Conservation (phyloP, 2,113 vertebrate species). For the Hystrix brachyura region DNA sequence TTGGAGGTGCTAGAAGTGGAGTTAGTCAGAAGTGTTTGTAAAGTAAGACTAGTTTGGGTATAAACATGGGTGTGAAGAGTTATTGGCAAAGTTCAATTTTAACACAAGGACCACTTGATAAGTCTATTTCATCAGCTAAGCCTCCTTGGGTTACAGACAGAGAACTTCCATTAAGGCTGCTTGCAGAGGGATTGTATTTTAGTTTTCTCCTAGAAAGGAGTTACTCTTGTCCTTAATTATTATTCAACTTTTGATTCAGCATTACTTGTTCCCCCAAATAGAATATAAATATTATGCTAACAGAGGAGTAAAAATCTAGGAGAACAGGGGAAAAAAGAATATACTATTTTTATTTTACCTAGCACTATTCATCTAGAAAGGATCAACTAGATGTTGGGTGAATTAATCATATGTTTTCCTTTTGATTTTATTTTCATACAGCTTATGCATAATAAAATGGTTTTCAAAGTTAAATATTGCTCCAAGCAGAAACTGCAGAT, state of each 20-base stretch:
- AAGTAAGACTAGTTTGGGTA: neutral
- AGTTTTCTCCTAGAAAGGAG: neutral
- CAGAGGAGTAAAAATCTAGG: neutral
- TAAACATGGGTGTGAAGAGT: neutral
- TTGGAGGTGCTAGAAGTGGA: neutral
- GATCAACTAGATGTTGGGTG: neutral
- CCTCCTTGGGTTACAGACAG: conserved; percentile 10
- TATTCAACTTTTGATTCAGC: conserved; percentile 63
- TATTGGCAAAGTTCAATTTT: conserved; percentile 4
- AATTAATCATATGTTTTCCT: conserved; percentile 51
- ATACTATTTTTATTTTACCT: neutral
- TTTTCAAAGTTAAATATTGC: conserved; percentile 66
- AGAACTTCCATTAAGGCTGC: neutral
- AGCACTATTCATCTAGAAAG: neutral
- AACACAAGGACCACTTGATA: neutral
- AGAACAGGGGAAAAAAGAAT: neutral
- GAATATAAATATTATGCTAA: conserved; percentile 31
- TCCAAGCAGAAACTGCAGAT: conserved; percentile 54
- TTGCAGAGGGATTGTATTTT: neutral
- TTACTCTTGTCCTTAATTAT: conserved; percentile 24
- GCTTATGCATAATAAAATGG: conserved; percentile 31
- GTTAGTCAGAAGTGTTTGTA: conserved; percentile 23
- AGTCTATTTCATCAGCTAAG: conserved; percentile 7
- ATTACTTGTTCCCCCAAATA: conserved; percentile 29
- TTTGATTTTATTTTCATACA: conserved; percentile 45